phyloP scores from a whole-genome alignment of 1,140 invertebrate genomes.

The Aporrectodea caliginosa region DNA sequence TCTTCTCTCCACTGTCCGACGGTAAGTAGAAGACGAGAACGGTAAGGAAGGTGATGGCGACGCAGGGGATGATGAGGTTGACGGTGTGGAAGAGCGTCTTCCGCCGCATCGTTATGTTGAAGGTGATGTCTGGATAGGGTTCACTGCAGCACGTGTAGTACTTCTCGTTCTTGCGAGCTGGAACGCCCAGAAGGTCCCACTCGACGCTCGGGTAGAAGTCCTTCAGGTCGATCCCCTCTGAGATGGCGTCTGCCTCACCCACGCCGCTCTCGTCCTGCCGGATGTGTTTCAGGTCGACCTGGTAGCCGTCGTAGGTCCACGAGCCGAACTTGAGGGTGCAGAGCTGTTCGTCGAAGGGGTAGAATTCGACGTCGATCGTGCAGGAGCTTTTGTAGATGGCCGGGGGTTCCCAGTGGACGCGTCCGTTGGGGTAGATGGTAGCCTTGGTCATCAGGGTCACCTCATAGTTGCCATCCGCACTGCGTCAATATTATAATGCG shows the following conservation, averaged over 20 bases:
- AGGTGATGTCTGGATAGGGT: constrained; percentile 65
- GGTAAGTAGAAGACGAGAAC: constrained; percentile 97
- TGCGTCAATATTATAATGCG: constrained; percentile 42
- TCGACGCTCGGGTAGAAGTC: constrained; percentile 73
- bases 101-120: constrained; percentile 52
- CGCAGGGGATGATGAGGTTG: constrained; percentile 56
- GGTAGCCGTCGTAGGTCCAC: constrained; percentile 74
- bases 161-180: constrained; percentile 56
- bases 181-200: constrained; percentile 98
- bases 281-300: constrained; percentile 60
- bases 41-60: constrained; percentile 81
- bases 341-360: constrained; percentile 88
- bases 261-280: constrained; percentile 61
- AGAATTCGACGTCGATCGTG: constrained; percentile 81
- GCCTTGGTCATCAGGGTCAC: constrained; percentile 61
- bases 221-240: constrained; percentile 47
- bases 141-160: constrained; percentile 65
- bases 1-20: constrained; percentile 96
- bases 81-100: constrained; percentile 57
- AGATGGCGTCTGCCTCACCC: constrained; percentile 68
- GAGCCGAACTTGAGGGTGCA: constrained; percentile 83
- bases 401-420: constrained; percentile 92
- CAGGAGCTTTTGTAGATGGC: constrained; percentile 98
- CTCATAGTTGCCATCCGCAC: constrained; percentile 61
- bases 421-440: constrained; percentile 73